Percentiles rank a stretch among this genome's conserved stretches.
Conservation (phyloP, 2,797 vertebrate species). For the Vireo griseus region DNA sequence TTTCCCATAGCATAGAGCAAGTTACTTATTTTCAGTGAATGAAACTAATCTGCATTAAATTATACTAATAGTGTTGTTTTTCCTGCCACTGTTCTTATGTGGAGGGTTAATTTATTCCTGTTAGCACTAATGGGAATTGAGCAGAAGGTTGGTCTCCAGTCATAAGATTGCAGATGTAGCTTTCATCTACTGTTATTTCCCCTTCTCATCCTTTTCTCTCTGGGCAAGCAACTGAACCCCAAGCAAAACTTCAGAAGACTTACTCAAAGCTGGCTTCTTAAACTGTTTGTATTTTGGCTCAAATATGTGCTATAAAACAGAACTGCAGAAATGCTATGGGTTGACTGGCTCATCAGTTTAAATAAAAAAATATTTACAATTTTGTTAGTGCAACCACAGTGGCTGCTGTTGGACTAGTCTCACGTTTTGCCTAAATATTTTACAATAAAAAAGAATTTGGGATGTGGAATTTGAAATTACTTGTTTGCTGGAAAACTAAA, state of each 20-base stretch:
- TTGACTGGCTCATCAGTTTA: neutral
- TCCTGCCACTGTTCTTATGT: neutral
- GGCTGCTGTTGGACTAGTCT: neutral
- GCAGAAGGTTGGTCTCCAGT: neutral
- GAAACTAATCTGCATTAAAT: neutral
- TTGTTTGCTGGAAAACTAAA: neutral
- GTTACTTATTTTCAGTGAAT: neutral
- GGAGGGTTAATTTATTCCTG: neutral
- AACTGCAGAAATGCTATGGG: neutral
- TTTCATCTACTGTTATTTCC: neutral
- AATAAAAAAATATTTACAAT: neutral
- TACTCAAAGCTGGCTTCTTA: neutral
- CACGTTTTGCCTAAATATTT: neutral
- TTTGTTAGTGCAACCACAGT: neutral
- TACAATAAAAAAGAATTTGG: neutral
- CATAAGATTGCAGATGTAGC: neutral
- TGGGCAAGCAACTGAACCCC: neutral
- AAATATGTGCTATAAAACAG: fast-evolving
- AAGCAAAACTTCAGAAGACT: neutral
- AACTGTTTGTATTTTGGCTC: neutral
- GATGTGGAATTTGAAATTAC: neutral
- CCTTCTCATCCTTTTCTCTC: neutral
- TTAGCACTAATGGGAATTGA: neutral
- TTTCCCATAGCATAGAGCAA: neutral
- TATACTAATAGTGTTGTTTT: neutral